Evolutionary conservation across 2,888 invertebrate genomes (phyloP), one percentile per base, ranked within the genome.

Genomic region (Marasmarcha lunaedactyla): DNA sequence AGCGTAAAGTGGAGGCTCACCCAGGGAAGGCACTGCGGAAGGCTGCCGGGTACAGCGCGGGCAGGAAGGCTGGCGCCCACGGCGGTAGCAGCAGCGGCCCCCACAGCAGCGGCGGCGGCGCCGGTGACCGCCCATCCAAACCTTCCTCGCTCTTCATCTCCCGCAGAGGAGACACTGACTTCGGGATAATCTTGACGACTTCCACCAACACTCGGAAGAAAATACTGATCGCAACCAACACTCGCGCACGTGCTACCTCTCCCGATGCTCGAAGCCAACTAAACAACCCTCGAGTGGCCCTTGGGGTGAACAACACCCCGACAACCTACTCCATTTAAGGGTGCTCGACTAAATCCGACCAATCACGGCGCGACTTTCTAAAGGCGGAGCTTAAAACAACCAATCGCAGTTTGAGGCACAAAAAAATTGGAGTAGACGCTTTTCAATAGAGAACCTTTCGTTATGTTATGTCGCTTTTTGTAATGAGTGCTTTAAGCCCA

Each of bases 51-150:
- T 88, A 91, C 63, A 88, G 89, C 46, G 89, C 89, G 47, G 90
- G 90, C 50, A 90, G 59, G 46, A 90, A 83, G 30, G 90, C 89
- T 51, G 90, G 90, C 39, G 89, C 90, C 90, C 91, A 91, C 14
- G 90, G 90, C 52, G 89, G 89, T 65, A 92, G 72, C 56, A 91
- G 69, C 46, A 90, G 88, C 35, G 91, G 91, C 56, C 90, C 90
- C 91, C 90, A 91, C 12, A 89, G 89, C 62, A 91, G 70, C 57
- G 78, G 67, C 57, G 76, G 70, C 57, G 79, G 78, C 63, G 67
- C 73, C 52, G 71, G 63, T 46, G 74, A 68, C 47, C 73, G 74
- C 60, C 67, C 68, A 48, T 67, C 67, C 50, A 71, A 74, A 47
- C 76, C 78, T 59, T 79, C 76, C 71, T 81, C 83, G 44, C 78